Conservation (phyloP, 2,113 vertebrate species). For the Amblyopsis rosae region DNA sequence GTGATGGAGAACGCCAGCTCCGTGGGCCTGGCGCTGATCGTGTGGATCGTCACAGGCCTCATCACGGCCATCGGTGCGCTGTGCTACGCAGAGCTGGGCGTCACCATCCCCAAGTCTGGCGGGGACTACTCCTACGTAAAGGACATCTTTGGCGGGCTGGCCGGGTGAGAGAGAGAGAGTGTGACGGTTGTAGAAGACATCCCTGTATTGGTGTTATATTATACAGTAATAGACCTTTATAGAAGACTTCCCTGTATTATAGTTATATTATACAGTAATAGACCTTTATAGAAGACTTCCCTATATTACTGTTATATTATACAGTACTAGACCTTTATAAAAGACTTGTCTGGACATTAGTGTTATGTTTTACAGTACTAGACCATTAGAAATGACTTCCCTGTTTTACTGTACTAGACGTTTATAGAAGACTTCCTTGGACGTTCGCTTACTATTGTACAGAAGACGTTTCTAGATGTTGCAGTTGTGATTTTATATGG, state of each 20-base stretch:
- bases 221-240: too few relatives aligned
- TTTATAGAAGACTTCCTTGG: too few relatives aligned
- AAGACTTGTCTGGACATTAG: not conserved
- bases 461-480: too few relatives aligned
- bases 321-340: not conserved
- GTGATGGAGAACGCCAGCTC: conserved; percentile 91
- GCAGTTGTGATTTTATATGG: too few relatives aligned
- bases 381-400: too few relatives aligned
- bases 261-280: not conserved
- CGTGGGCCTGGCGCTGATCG: conserved; percentile 85
- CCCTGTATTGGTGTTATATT: not conserved
- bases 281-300: too few relatives aligned
- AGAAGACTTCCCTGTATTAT: not conserved
- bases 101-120: conserved; percentile 93
- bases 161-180: conserved; percentile 79
- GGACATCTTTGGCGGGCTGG: conserved; percentile 91
- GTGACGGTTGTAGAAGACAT: not conserved
- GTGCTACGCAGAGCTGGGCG: conserved; percentile 91
- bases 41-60: conserved; percentile 89
- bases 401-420: too few relatives aligned
- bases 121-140: conserved; percentile 94
- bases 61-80: conserved; percentile 90
- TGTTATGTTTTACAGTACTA: not conserved
- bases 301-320: not conserved
- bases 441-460: too few relatives aligned